Evolutionary conservation across 1,140 invertebrate genomes (phyloP).

Genomic region (Heliconius hermathena): DNA sequence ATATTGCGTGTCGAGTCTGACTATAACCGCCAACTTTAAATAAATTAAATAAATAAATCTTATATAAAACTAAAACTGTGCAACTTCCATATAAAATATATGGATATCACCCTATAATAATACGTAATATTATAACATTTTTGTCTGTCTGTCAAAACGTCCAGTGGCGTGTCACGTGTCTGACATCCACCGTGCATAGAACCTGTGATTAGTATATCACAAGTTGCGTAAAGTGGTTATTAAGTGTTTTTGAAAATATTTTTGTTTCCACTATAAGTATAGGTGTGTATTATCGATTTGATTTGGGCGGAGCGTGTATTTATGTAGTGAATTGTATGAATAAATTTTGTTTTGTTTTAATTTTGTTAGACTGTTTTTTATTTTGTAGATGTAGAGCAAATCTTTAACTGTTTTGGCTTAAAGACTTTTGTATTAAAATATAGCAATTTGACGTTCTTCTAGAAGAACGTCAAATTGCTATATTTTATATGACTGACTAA

Average conservation of each 20-base stretch:
- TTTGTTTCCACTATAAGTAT: slow-evolving; percentile 40
- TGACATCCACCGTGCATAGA: slow-evolving; percentile 56
- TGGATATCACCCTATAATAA: slow-evolving; percentile 4
- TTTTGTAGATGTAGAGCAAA: neutral
- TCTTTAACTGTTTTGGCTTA: neutral
- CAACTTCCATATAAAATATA: neutral
- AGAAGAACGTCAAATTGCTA: too few species aligned
- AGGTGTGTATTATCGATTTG: slow-evolving; percentile 15
- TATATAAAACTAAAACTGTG: neutral
- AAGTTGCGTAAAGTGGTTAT: slow-evolving; percentile 45
- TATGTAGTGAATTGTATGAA: neutral
- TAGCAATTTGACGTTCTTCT: too few species aligned
- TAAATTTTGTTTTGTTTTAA: neutral
- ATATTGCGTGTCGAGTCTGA: too few species aligned
- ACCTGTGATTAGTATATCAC: slow-evolving; percentile 59
- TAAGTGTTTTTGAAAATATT: slow-evolving; percentile 51
- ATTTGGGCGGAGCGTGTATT: neutral
- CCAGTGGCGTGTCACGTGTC: slow-evolving; percentile 62
- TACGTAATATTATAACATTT: slow-evolving; percentile 64
- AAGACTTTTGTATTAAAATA: too few species aligned
- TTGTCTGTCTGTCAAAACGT: slow-evolving; percentile 71
- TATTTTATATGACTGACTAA: too few species aligned
- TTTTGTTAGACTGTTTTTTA: too few species aligned
- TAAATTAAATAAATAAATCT: neutral
- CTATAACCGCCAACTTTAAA: too few species aligned